Conservation (phyloP, 1,140 invertebrate genomes). For the Charaxes varanes region DNA sequence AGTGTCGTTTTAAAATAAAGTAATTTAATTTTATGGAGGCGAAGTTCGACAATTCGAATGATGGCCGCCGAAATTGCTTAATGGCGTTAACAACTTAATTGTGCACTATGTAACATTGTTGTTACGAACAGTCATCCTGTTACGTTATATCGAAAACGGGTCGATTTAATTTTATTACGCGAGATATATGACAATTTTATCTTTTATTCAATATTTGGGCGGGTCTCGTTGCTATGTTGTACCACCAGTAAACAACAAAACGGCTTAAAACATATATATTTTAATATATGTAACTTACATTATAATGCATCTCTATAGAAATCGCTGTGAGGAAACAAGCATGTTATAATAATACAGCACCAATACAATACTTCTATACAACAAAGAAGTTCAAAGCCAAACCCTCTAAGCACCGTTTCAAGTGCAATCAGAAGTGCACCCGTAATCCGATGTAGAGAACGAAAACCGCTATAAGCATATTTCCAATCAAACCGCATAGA, state of each 20-base stretch:
- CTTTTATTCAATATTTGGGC: too few relatives aligned
- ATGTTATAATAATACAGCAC: too few relatives aligned
- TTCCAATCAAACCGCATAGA: slow-evolving; percentile 54
- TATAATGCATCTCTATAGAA: too few relatives aligned
- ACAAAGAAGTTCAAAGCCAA: too few relatives aligned
- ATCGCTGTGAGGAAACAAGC: too few relatives aligned
- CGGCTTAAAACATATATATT: too few relatives aligned
- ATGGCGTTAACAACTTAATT: slow-evolving; percentile 25
- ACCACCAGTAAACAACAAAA: too few relatives aligned
- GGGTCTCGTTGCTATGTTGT: too few relatives aligned
- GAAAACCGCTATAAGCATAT: slow-evolving; percentile 54
- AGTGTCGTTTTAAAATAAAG: slow-evolving; percentile 24
- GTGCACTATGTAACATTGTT: slow-evolving; percentile 18
- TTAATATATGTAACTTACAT: too few relatives aligned
- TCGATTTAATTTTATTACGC: slow-evolving; percentile 5
- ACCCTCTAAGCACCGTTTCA: neutral
- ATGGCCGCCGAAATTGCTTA: slow-evolving; percentile 25
- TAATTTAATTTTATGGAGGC: slow-evolving; percentile 28
- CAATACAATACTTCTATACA: too few relatives aligned
- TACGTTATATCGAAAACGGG: slow-evolving; percentile 10
- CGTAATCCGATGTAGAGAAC: slow-evolving; percentile 34
- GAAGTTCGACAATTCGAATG: slow-evolving; percentile 22
- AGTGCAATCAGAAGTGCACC: slow-evolving; percentile 39
- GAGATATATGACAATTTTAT: slow-evolving; percentile 6
- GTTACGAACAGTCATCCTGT: slow-evolving; percentile 15